A percentile compares a stretch with the other conserved stretches of the same genome.
phyloP scores from a whole-genome alignment of 2,113 vertebrate genomes.

The Bubo bubo region DNA sequence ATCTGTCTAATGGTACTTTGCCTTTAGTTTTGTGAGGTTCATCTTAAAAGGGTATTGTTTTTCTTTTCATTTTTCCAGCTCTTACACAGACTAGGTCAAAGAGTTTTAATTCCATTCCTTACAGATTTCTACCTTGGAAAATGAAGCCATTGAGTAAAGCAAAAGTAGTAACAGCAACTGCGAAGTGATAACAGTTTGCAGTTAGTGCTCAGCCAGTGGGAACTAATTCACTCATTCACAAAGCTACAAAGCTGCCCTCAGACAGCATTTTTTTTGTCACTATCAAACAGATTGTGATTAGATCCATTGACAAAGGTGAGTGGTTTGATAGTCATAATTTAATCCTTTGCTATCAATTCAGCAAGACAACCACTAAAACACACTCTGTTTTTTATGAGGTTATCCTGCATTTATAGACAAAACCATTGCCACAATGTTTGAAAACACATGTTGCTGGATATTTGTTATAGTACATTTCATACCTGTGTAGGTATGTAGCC shows the following conservation, averaged over 20 bases:
- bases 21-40: background rate
- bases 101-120: background rate
- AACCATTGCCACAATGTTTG: background rate
- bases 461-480: background rate
- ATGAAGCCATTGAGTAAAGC: background rate
- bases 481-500: background rate
- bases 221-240: conserved; percentile 48
- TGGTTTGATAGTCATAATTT: conserved; percentile 15
- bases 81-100: background rate
- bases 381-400: background rate
- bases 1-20: background rate
- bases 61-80: background rate
- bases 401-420: background rate
- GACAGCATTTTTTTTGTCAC: background rate
- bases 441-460: background rate
- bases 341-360: conserved; percentile 8
- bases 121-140: conserved; percentile 34
- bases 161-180: background rate
- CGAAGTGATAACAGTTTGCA: background rate
- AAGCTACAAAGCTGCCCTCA: conserved; percentile 15
- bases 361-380: background rate
- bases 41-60: background rate
- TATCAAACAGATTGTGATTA: conserved; percentile 15
- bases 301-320: conserved; percentile 20
- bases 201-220: conserved; percentile 40